Evolutionary conservation across 30 jellyfish, hydroid and myxozoan genomes (phyloP), one percentile per base, ranked within the genome.

Genomic region (Turritopsis dohrnii): DNA sequence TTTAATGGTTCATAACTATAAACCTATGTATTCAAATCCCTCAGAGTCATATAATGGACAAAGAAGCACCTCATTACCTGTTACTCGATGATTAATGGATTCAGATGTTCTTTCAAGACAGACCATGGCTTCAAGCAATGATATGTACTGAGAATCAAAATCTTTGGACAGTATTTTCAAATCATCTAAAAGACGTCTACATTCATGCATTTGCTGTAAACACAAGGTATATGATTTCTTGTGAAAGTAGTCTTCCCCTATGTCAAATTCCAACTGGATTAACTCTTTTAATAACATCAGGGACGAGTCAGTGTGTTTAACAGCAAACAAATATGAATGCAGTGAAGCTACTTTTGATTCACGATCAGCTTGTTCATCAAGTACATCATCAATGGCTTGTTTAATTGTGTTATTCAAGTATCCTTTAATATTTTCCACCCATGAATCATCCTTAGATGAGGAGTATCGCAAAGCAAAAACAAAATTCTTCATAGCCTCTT

Each of bases 301-400:
- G 19, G 77, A 69, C 19, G 30, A 23, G 22, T 69, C 31, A 19
- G 28, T 69, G 28, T 23, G 30, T 17, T 27, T 69, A 9, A 69
- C 77, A 19, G 77, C 77, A 69, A n/a, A 23, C 28, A 69, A 27
- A 69, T 69, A 69, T n/a, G 28, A 69, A 7, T 69, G 77, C 30
- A 69, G 30, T 69, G 77, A 9, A n/a, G 30, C 23, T 9, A 69
- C 77, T 21, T 69, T 69, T 69, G 77, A 27, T 69, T 69, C 19
- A 69, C 28, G 19, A 17, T n/a, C 30, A 1, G 16, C 17, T 69
- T 69, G 22, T 69, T 69, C 19, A 1, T n/a, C 30, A 23, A n/a
- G 28, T 27, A 69, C 77, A 69, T 69, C 30, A n/a, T 9, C 77
- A n/a, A 69, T 69, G 77, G 30, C 77, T 69, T 19, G 22, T 0